Base-by-base conservation (phyloP, 2,888 invertebrate genomes). In the Macropis europaea region DNA sequence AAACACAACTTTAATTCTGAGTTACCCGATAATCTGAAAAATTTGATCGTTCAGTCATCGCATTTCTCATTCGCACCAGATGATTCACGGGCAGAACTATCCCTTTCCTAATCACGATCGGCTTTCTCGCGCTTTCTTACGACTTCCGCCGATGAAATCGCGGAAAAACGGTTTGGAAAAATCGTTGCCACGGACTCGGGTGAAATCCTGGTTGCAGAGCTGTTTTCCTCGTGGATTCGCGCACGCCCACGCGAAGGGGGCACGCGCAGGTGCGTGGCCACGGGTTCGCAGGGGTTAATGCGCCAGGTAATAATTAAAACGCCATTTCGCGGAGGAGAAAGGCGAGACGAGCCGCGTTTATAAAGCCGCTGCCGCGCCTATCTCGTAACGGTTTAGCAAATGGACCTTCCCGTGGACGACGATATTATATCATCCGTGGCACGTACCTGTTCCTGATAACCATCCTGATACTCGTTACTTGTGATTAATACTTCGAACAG, bases 241-340 rank as follows among this genome's bases (percentile, higher is more conserved):
- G 72, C 32, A 47, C 77, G 52, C 81, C 75, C 59, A 81, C 81
- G 75, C 79, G 28, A 40, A 36, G 43, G 30, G 67, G 64, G 68
- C 73, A 75, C 73, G 75, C 68, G 78, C 76, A 76, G 71, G 73
- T 80, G 81, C 79, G 69, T 76, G 72, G 53, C 63, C 54, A 54
- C 73, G 75, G 60, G 80, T 77, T 80, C 75, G 77, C 64, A 42
- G 60, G 80, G 81, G 81, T 82, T 81, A 81, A 81, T 69, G 77
- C 73, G 81, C 73, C 72, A 71, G 62, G 77, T 75, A 81, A 81
- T 81, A 81, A 81, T 81, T 81, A 81, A 82, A 82, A 81, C 81
- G 81, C 81, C 73, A 67, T 81, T 81, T 80, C 72, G 59, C 59
- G 52, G 45, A 62, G 66, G 77, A 77, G 81, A 78, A 80, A 81